Conservation (phyloP, 2,113 vertebrate genomes). For the Aleadryas rufinucha region DNA sequence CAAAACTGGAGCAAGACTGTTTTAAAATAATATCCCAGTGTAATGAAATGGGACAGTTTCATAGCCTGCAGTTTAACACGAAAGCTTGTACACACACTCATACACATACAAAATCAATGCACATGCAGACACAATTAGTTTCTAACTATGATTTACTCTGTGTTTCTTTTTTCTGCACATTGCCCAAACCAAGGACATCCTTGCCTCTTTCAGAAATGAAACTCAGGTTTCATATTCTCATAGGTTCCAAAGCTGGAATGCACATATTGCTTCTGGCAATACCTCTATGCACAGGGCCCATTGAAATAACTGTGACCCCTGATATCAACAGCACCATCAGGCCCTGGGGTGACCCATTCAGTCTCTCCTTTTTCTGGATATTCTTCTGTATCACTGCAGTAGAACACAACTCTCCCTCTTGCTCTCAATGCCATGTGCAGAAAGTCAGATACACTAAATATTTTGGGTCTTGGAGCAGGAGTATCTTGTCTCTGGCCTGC, state of each 20-base stretch:
- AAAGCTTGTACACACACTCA: background rate
- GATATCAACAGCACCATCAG: background rate
- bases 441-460: background rate
- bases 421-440: background rate
- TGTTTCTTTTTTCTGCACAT: background rate
- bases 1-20: background rate
- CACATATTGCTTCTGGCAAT: background rate
- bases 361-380: background rate
- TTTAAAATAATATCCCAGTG: background rate
- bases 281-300: background rate
- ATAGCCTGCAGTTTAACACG: background rate
- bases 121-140: background rate
- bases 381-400: background rate
- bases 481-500: background rate
- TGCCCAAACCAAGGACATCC: background rate
- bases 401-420: background rate
- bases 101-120: background rate
- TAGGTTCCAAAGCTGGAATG: background rate
- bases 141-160: background rate
- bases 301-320: background rate
- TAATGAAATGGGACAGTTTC: background rate
- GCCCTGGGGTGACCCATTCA: accelerated
- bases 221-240: background rate
- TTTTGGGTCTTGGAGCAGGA: background rate
- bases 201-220: background rate